Conservation (phyloP, 2,797 vertebrate genomes). For the Pangasius djambal region DNA sequence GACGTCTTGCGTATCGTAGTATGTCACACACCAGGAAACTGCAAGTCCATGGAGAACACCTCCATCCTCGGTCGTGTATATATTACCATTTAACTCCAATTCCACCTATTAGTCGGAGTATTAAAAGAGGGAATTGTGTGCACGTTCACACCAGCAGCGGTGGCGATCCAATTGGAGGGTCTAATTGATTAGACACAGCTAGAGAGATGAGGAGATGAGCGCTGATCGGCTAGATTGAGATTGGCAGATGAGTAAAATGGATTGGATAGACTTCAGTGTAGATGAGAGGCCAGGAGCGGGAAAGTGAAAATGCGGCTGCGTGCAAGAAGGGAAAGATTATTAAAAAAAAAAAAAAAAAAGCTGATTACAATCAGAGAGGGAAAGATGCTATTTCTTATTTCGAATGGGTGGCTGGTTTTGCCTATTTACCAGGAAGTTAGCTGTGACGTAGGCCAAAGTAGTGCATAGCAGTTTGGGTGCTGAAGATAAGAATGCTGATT, state of each 20-base stretch:
- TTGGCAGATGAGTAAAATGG: constrained; percentile 81
- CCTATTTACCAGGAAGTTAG: constrained; percentile 34
- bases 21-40: constrained; percentile 37
- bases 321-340: constrained; percentile 34
- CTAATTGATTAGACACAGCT: constrained; percentile 79
- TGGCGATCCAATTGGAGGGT: constrained; percentile 76
- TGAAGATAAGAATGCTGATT: constrained; percentile 29
- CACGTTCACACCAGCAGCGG: constrained; percentile 69
- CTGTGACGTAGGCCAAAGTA: constrained; percentile 15
- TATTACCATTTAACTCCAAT: constrained; percentile 54
- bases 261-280: constrained; percentile 76
- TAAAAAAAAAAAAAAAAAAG: constrained; percentile 64
- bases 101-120: constrained; percentile 51
- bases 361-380: constrained; percentile 64
- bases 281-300: constrained; percentile 69
- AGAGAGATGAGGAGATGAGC: constrained; percentile 73
- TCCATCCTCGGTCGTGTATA: constrained; percentile 37
- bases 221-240: constrained; percentile 77
- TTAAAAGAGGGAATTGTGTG: constrained; percentile 55
- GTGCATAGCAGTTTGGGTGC: not conserved
- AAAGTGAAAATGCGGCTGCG: constrained; percentile 66
- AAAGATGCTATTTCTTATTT: constrained; percentile 21
- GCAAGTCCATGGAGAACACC: constrained; percentile 39
- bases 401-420: constrained; percentile 40
- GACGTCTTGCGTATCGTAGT: constrained; percentile 22